These are phyloP conservation scores for Drosophila hydei DNA, from an alignment of 1,140 invertebrate genomes.

Conservation along the genomic window DNA sequence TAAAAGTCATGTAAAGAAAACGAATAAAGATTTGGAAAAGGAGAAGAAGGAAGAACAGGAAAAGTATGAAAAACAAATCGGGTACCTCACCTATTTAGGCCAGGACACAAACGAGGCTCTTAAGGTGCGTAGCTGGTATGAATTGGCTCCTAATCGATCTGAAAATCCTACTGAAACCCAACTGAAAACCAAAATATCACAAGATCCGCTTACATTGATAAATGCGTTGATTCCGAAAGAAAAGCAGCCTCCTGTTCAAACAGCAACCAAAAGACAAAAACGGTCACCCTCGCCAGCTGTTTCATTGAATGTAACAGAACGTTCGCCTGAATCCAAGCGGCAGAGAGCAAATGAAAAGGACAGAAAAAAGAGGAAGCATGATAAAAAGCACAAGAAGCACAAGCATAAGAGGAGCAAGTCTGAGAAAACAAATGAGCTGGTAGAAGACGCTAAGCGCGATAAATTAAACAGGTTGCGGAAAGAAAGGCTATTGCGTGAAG, in stretches of 20 bases:
- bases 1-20: conserved; percentile 88
- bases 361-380: conserved; percentile 76
- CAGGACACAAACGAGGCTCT: conserved; percentile 95
- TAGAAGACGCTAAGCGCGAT: conserved; percentile 44
- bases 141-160: conserved; percentile 86
- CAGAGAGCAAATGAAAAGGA: conserved; percentile 61
- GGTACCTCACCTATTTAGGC: conserved; percentile 97
- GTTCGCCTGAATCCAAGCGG: conserved; percentile 50
- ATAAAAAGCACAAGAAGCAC: conserved; percentile 78
- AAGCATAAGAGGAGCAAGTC: conserved; percentile 84
- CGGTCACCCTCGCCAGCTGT: conserved; percentile 16
- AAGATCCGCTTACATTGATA: conserved; percentile 90
- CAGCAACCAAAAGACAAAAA: conserved; percentile 10
- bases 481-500: conserved; percentile 92
- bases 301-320: background rate
- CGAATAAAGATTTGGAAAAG: conserved; percentile 95
- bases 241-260: conserved; percentile 21
- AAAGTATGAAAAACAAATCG: conserved; percentile 99
- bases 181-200: conserved; percentile 86
- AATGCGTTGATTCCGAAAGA: conserved; percentile 61
- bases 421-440: conserved; percentile 69
- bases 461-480: conserved; percentile 91
- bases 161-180: conserved; percentile 86
- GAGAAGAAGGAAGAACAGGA: conserved; percentile 97
- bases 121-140: conserved; percentile 93